phyloP scores from a whole-genome alignment of 2,113 vertebrate species.

The Sorex araneus region DNA sequence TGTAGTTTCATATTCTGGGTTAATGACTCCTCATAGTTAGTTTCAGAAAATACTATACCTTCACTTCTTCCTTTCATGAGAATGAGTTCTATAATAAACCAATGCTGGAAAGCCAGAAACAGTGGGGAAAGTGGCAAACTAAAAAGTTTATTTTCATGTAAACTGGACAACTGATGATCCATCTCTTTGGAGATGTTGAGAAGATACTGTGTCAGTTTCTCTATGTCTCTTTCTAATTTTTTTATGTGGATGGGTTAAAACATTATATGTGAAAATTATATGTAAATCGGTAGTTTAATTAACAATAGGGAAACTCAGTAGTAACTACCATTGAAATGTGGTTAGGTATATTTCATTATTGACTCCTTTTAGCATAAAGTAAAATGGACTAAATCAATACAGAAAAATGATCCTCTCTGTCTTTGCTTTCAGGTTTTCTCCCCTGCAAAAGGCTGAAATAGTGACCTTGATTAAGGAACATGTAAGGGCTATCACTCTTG shows the following conservation, averaged over 20 bases:
- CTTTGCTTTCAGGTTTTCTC: constrained; percentile 94
- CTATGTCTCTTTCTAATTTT: neutral
- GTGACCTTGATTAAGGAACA: constrained; percentile 97
- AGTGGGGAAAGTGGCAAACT: neutral
- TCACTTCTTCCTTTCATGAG: neutral
- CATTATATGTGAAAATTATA: constrained; percentile 66
- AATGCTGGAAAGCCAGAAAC: neutral
- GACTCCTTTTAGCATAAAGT: constrained; percentile 69
- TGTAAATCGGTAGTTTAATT: constrained; percentile 5
- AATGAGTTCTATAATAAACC: neutral
- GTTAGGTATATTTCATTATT: constrained; percentile 85
- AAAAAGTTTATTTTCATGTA: neutral
- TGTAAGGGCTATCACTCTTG: constrained; percentile 96
- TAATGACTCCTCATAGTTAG: neutral
- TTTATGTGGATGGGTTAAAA: neutral
- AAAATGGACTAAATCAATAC: neutral
- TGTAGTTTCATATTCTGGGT: neutral
- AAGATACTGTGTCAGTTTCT: constrained; percentile 20
- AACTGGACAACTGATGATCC: neutral
- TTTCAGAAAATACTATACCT: neutral
- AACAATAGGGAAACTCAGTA: constrained; percentile 77
- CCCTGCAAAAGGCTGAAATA: constrained; percentile 98
- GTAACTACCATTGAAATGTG: constrained; percentile 79
- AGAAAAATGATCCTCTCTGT: constrained; percentile 84
- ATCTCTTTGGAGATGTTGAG: neutral